Percentiles rank a stretch among this genome's conserved stretches.
Conservation (phyloP, 2,888 invertebrate species). For the Xylota sylvarum region DNA sequence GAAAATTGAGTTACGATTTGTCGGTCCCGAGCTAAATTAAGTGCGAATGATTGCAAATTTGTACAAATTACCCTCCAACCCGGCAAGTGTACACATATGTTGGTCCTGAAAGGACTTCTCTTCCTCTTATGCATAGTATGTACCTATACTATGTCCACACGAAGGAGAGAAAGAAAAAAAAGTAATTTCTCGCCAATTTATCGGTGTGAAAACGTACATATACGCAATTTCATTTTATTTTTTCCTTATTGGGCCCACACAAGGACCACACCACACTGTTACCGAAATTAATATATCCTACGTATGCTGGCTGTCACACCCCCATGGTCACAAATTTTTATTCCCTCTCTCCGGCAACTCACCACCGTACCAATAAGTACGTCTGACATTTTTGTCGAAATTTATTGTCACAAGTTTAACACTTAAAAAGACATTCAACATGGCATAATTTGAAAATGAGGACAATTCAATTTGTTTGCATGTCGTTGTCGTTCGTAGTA, state of each 20-base stretch:
- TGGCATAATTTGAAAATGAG: constrained; percentile 74
- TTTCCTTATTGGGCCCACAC: constrained; percentile 22
- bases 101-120: constrained; percentile 1
- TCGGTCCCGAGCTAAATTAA: constrained; percentile 50
- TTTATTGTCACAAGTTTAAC: constrained; percentile 74
- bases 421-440: constrained; percentile 74
- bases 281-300: constrained; percentile 56
- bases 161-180: constrained; percentile 39
- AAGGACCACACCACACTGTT: background rate
- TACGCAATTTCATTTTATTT: constrained; percentile 46
- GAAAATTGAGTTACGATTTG: constrained; percentile 41
- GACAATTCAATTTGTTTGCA: constrained; percentile 75
- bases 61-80: constrained; percentile 52
- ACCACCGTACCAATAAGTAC: constrained; percentile 17
- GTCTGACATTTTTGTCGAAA: constrained; percentile 54
- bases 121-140: background rate
- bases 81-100: constrained; percentile 1
- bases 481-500: constrained; percentile 16
- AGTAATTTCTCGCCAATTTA: constrained; percentile 70
- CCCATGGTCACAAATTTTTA: constrained; percentile 10
- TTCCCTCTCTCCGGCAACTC: background rate
- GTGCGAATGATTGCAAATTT: constrained; percentile 69
- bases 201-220: constrained; percentile 18
- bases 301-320: constrained; percentile 34
- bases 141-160: constrained; percentile 13